These are phyloP conservation scores for Galleria mellonella DNA, from an alignment of 1,140 invertebrate genomes.

Conservation along the genomic window DNA sequence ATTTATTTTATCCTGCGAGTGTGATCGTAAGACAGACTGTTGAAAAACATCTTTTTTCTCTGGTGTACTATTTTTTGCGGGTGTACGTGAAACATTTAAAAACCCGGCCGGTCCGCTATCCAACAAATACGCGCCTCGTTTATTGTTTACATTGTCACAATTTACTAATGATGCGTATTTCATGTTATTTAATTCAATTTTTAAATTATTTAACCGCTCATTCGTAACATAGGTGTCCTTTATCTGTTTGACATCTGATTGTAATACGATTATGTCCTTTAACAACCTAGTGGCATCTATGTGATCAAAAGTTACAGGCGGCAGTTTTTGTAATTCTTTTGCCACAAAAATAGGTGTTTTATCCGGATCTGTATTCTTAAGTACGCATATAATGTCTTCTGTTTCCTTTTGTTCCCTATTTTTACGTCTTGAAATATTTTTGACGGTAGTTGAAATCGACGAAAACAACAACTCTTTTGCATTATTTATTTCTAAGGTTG, in stretches of 20 bases:
- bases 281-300: constrained; percentile 2
- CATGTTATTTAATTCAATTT: not conserved
- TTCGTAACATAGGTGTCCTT: not conserved
- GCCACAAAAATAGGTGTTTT: constrained; percentile 1
- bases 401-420: not conserved
- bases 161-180: not conserved
- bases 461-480: constrained; percentile 4
- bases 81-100: too few relatives aligned
- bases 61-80: too few relatives aligned
- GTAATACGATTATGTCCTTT: constrained; percentile 2
- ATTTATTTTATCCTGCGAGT: too few relatives aligned
- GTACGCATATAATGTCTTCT: not conserved
- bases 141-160: not conserved
- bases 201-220: not conserved
- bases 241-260: not conserved
- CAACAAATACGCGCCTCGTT: not conserved
- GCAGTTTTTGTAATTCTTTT: constrained; percentile 4
- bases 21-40: too few relatives aligned
- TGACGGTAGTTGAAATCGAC: constrained; percentile 1
- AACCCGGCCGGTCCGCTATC: not conserved
- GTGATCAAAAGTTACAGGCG: constrained; percentile 4
- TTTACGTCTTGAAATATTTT: not conserved
- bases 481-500: not conserved
- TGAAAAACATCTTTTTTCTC: too few relatives aligned
- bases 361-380: constrained; percentile 1